Conservation (phyloP, 2,113 vertebrate genomes). For the Forbesichthys agassizii region DNA sequence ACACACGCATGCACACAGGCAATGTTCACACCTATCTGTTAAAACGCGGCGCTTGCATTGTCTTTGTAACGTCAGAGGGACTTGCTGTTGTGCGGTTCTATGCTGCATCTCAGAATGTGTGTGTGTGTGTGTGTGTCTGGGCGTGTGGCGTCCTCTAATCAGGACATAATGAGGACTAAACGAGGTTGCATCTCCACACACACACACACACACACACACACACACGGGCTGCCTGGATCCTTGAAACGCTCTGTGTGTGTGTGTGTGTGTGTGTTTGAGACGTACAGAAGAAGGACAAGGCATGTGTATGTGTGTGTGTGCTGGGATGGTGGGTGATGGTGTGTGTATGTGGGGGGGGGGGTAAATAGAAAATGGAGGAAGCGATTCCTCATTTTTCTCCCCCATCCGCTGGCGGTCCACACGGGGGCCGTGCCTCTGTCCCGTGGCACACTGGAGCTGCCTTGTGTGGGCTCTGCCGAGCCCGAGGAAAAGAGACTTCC, state of each 20-base stretch:
- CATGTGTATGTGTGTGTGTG: too few species aligned
- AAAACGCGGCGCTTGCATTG: conserved; percentile 26
- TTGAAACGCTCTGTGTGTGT: conserved; percentile 2
- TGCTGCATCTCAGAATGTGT: conserved; percentile 34
- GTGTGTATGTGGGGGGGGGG: too few species aligned
- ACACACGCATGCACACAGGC: conserved; percentile 4
- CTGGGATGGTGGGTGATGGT: too few species aligned
- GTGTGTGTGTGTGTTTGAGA: too few species aligned
- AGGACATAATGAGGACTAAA: conserved; percentile 79
- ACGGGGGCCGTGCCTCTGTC: conserved; percentile 53
- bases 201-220: conserved; percentile 52
- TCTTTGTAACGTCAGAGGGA: conserved; percentile 7
- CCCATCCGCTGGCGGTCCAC: conserved; percentile 29
- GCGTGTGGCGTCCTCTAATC: conserved; percentile 67
- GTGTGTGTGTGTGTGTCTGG: conserved; percentile 52
- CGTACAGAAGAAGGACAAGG: too few species aligned
- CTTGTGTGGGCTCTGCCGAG: conserved; percentile 55
- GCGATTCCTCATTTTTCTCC: too few species aligned
- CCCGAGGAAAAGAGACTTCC: conserved; percentile 67
- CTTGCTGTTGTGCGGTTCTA: conserved; percentile 29
- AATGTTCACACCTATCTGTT: conserved; percentile 37
- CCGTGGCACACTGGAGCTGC: conserved; percentile 64
- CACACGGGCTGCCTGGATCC: conserved; percentile 55
- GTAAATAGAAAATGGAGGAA: too few species aligned
- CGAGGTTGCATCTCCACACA: conserved; percentile 70